phyloP scores from a whole-genome alignment of 2,797 vertebrate genomes.

The Mormyrops attenuatus region DNA sequence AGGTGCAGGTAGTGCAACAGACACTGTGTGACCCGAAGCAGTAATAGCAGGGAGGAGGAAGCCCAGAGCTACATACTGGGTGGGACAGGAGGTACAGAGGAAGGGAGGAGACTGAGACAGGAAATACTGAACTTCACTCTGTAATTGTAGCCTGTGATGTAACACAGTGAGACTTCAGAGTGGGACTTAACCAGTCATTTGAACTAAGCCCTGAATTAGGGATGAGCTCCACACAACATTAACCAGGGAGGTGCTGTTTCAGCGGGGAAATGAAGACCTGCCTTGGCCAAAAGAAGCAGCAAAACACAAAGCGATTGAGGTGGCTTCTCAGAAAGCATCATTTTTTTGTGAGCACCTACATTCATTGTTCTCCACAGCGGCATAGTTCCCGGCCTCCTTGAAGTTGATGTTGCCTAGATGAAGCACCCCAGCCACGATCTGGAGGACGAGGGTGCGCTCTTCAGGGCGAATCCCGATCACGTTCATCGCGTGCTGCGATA shows the following conservation, averaged over 20 bases:
- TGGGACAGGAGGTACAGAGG: conserved; percentile 4
- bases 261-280: not conserved
- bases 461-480: conserved; percentile 87
- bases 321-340: not conserved
- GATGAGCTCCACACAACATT: not conserved
- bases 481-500: conserved; percentile 83
- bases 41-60: conserved; percentile 23
- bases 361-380: conserved; percentile 92
- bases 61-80: conserved; percentile 11
- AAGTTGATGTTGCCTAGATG: conserved; percentile 96
- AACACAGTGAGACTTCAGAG: conserved; percentile 44
- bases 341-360: conserved; percentile 66
- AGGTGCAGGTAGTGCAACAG: not conserved
- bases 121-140: conserved; percentile 47
- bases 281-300: not conserved
- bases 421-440: conserved; percentile 90
- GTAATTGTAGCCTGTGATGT: conserved; percentile 52
- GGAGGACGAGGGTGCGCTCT: conserved; percentile 81
- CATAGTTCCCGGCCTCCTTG: conserved; percentile 93
- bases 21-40: not conserved
- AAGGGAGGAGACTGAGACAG: conserved; percentile 32
- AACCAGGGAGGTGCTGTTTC: not conserved
- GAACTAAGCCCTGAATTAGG: conserved; percentile 38
- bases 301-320: not conserved
- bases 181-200: conserved; percentile 38